Base-by-base conservation (phyloP, 1,140 invertebrate species). In the Drosophila parvula region DNA sequence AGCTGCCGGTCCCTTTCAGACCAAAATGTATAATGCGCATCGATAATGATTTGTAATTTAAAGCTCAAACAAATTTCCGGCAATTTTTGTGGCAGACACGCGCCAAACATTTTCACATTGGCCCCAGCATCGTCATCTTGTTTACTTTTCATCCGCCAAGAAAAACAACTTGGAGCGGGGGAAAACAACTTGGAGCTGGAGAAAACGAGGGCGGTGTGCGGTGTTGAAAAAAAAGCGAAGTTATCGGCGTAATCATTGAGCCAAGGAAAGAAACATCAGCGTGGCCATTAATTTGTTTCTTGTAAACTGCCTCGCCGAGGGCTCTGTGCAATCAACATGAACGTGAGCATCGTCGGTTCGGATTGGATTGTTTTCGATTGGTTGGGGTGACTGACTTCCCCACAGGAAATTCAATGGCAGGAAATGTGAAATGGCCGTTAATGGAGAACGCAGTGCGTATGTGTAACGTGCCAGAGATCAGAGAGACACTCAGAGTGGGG, bases 11-110 rank as follows among this genome's bases (percentile, higher is more conserved):
- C 45, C 41, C 28, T 57, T 58, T 55, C 14, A 47, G 34, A 14
- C 12, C 6, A 30, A 76, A 82, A 88, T 83, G 71, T 88, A 88
- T 88, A 88, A 78, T 88, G 83, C 84, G 76, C 77, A 88, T 89
- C 84, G 84, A 83, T 88, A 88, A 88, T 88, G 84, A 83, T 88
- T 88, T 88, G 76, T 88, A 88, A 83, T 88, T 80, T 82, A 86
- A 83, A 80, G 83, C 84, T 59, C 76, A 79, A 77, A 88, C 73
- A 78, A 82, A 88, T 86, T 83, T 88, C 83, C 82, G 82, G 75
- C 82, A 73, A 82, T 88, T 86, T 81, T 44, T 60, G 78, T 57
- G 61, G 60, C 68, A 38, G 53, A 68, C 61, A 82, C 55, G 63
- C 58, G 36, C 74, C 60, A 43, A 51, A 65, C 55, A 77, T 62